Base-by-base conservation (phyloP, 2,888 invertebrate species). In the Caenorhabditis sulstoni region DNA sequence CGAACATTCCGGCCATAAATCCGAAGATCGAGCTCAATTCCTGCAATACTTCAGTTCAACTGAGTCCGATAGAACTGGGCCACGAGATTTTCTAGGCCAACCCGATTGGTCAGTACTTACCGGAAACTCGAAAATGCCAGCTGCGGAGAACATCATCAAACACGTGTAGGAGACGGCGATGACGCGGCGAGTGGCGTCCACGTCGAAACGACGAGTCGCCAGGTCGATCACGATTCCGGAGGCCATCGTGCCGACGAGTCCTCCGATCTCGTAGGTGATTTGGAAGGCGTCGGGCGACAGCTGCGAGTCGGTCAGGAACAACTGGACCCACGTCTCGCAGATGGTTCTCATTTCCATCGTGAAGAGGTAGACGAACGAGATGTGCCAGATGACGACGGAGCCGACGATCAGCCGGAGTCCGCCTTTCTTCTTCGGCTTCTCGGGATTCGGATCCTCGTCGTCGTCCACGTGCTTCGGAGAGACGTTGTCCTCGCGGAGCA, bases 291-390 rank as follows among this genome's bases (percentile, higher is more conserved):
- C 76, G 4, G 83, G 55, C 1, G 81, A 67, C 18, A 81, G 47
- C 45, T 79, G 35, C 16, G 50, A 55, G 18, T 82, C 81, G 41
- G 75, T 77, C 7, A 73, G 55, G 64, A 64, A 84, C 23, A 86
- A 44, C 44, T 84, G 86, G 16, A 86, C 73, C 86, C 86, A 86
- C 7, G 84, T 81, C 47, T 86, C 86, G 35, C 78, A 74, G 29
- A 85, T 82, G 12, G 84, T 82, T 14, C 52, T 65, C 49, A 85
- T 83, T 79, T 80, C 73, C 75, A 80, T 75, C 5, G 79, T 73
- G 70, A 79, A 79, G 18, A 79, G 49, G 49, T 79, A 79, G 39
- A 79, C 70, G 39, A 75, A 74, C 0, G 79, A 64, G 11, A 79
- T 79, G 49, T 79, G 79, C 78, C 78, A 78, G 23, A 74, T 66